Conservation (phyloP, 2,888 invertebrate species). For the Erynnis tages region DNA sequence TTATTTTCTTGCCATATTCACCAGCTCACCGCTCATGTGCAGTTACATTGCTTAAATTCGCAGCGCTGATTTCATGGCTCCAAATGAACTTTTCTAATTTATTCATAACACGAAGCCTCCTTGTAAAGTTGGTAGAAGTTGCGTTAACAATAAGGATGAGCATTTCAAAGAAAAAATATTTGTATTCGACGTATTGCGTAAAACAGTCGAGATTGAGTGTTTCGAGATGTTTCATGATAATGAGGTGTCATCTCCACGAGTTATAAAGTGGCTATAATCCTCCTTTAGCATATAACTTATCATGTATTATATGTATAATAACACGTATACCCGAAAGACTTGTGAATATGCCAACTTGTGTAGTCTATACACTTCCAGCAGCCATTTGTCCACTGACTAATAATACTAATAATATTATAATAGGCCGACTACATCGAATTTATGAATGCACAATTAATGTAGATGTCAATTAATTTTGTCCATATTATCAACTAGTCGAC, state of each 20-base stretch:
- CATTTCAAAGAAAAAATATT: conserved; percentile 57
- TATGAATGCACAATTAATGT: no score
- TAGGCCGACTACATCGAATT: no score
- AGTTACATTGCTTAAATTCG: no score
- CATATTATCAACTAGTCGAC: no score
- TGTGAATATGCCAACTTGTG: no score
- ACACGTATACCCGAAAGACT: no score
- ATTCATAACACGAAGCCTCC: conserved; percentile 73
- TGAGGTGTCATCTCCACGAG: conserved; percentile 8
- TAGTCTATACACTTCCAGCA: no score
- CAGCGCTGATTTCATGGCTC: conserved; percentile 36
- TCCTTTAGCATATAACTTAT: background rate
- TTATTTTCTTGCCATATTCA: conserved; percentile 1
- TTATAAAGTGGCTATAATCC: background rate
- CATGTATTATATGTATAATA: no score
- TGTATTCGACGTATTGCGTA: conserved; percentile 36
- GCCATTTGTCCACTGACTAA: no score
- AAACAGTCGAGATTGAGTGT: conserved; percentile 31
- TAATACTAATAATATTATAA: no score
- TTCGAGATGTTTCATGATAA: conserved; percentile 31
- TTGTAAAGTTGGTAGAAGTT: conserved; percentile 65
- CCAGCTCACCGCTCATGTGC: conserved; percentile 2
- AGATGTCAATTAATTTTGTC: no score
- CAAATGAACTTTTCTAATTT: conserved; percentile 72
- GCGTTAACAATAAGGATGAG: conserved; percentile 68